Evolutionary conservation across 2,888 invertebrate genomes (phyloP).

Genomic region (Cephus sareptanus): DNA sequence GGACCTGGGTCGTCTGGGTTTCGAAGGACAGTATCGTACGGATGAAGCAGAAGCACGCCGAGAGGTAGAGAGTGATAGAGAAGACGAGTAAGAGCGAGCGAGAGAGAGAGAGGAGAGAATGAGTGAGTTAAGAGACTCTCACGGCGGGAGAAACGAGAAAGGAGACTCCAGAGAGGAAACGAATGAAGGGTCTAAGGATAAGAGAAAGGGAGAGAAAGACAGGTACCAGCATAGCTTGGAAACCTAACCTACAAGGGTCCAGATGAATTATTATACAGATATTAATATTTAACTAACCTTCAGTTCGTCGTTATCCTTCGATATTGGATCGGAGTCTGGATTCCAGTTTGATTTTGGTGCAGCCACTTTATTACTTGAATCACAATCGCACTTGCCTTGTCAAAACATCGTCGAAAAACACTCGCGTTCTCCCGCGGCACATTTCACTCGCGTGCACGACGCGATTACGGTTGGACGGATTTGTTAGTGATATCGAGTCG

Average conservation of each 20-base stretch:
- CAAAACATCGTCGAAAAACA: conserved; percentile 27
- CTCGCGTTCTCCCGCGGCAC: not conserved
- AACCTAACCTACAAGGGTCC: conserved; percentile 18
- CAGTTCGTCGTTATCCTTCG: not conserved
- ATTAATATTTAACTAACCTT: conserved; percentile 18
- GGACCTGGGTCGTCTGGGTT: conserved; percentile 9
- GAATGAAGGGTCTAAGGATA: conserved; percentile 1
- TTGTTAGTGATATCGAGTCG: not conserved
- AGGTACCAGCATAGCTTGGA: conserved; percentile 14
- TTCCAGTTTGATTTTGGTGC: not conserved
- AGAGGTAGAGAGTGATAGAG: conserved; percentile 7
- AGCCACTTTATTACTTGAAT: not conserved
- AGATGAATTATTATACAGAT: not conserved
- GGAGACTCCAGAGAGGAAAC: conserved; percentile 5
- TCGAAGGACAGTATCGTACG: conserved; percentile 29
- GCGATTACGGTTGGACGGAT: not conserved
- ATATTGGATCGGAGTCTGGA: not conserved
- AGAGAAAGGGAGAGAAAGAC: conserved; percentile 15
- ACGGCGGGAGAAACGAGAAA: not conserved
- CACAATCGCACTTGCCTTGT: conserved; percentile 17
- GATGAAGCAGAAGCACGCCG: conserved; percentile 16
- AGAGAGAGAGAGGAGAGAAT: not conserved
- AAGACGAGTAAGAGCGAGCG: conserved; percentile 12
- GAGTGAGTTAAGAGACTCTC: not conserved
- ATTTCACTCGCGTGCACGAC: not conserved